Base-by-base conservation (phyloP, 2,797 vertebrate genomes). In the Sebastes oblongus region DNA sequence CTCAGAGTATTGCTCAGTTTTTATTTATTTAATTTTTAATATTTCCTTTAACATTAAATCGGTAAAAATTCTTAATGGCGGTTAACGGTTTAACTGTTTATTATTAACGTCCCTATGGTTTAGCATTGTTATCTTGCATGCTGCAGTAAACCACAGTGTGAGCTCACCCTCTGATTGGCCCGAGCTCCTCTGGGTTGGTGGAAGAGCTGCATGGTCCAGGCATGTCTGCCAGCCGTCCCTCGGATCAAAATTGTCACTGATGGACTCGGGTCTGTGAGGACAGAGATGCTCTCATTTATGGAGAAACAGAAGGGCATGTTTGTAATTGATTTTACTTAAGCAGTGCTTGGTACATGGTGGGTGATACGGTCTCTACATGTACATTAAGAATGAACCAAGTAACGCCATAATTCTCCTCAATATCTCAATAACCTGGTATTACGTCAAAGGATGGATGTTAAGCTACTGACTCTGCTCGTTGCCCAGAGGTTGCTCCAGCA, bases 191-290 rank as follows among this genome's bases (percentile, higher is more conserved):
- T 96, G 81, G 98, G 97, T 88, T 99, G 96, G 92, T 98, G 97
- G 92, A 97, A 97, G 75, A 99, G 97, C 86, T 99, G 98, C 95
- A 99, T 97, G 83, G 97, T 97, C 98, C 97, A 99, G 7, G 97
- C 98, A 76, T 98, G 97, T 93, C 98, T 96, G 87, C 98, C 98
- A 39, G 97, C 98, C 75, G 97, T 98, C 79, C 98, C 98, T 85
- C 98, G 94, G 82, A 99, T 97, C 92, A 99, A 90, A 90, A 98
- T 91, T 1, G 98, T 99, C 88, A 99, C 97, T 29, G 97, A 98
- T 24, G 98, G 98, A 81, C 98, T 98, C 80, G 97, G 97, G 85
- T 97, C 98, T 97, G 96, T 68, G 54, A 72, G 58, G 29, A 83
- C 14, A 82, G 30, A 82, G 20, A 77, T 8, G 14, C 8, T 58